Evolutionary conservation across 37 sponge, comb jelly and placozoan species (phyloP).

Genomic region (Oscarella lobularis): DNA sequence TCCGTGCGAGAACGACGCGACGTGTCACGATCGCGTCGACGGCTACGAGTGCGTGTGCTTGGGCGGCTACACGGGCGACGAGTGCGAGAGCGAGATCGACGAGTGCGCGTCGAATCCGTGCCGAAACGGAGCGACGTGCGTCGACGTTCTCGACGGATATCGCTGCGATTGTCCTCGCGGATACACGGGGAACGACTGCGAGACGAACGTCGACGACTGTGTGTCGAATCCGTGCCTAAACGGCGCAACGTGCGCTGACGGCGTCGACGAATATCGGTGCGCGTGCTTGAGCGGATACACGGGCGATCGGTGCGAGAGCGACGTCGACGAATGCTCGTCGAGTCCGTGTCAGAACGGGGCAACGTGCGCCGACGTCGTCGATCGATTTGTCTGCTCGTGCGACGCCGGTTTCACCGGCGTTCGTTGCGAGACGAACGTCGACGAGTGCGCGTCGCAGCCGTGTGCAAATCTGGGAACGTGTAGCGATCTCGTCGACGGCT

Average conservation of each 20-base stretch:
- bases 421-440: conserved; percentile 27
- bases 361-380: background rate
- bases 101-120: conserved; percentile 3
- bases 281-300: conserved; percentile 10
- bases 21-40: background rate
- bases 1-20: background rate
- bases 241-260: conserved; percentile 13
- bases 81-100: conserved; percentile 7
- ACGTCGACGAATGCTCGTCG: conserved; percentile 9
- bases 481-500: conserved; percentile 3
- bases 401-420: conserved; percentile 29
- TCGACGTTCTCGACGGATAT: conserved; percentile 1
- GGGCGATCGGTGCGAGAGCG: conserved; percentile 2
- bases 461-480: conserved; percentile 54
- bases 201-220: conserved; percentile 20
- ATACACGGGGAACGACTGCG: conserved; percentile 1
- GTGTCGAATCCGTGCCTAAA: conserved; percentile 12
- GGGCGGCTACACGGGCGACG: background rate
- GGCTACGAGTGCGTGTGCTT: conserved; percentile 7
- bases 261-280: background rate
- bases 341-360: conserved; percentile 4
- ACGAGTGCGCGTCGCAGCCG: conserved; percentile 35
- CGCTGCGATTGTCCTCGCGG: conserved; percentile 5
- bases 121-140: conserved; percentile 7
- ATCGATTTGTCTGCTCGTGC: conserved; percentile 18